Evolutionary conservation across 2,888 invertebrate species (phyloP).

Genomic region (Epsilonema sp.): DNA sequence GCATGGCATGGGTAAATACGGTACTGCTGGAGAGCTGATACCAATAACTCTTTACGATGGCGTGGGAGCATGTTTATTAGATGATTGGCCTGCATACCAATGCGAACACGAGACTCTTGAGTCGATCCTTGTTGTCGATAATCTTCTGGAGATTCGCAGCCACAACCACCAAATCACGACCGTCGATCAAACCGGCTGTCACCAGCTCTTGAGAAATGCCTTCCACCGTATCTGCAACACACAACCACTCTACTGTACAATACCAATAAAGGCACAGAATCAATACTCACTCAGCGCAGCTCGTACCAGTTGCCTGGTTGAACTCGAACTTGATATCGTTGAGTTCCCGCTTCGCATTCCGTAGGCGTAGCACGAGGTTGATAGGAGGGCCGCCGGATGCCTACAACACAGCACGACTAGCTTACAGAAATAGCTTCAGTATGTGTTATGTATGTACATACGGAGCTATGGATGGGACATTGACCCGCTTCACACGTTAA

Average conservation of each 20-base stretch:
- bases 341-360: conserved; percentile 63
- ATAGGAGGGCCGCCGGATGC: background rate
- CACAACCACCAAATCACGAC: conserved; percentile 70
- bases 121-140: conserved; percentile 48
- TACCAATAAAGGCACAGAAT: background rate
- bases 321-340: conserved; percentile 97
- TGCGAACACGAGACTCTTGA: conserved; percentile 55
- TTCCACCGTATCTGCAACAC: conserved; percentile 40
- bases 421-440: no score
- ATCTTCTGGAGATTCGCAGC: conserved; percentile 74
- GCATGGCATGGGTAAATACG: no score
- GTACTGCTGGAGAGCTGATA: no score
- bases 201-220: conserved; percentile 83
- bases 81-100: no score
- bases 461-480: background rate
- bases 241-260: no score
- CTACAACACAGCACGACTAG: no score
- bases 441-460: no score
- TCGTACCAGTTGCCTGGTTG: no score
- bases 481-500: background rate
- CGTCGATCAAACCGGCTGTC: conserved; percentile 79
- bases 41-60: no score
- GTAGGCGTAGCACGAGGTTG: conserved; percentile 26
- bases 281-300: conserved; percentile 49
- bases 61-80: no score